Base-by-base conservation (phyloP, 2,888 invertebrate genomes). In the Ptilodon capucinus region DNA sequence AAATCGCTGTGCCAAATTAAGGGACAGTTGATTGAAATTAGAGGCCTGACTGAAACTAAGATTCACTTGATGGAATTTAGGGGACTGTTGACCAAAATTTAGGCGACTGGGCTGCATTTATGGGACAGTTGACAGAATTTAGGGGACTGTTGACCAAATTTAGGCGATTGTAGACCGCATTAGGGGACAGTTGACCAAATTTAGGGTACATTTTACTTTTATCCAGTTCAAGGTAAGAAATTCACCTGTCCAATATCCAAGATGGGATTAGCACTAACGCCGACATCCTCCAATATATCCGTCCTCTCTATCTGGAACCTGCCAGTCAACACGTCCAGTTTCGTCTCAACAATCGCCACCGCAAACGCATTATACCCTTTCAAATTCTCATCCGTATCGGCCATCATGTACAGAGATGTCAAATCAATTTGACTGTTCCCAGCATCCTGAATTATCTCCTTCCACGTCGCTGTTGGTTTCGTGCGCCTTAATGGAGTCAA, bases 321-420 rank as follows among this genome's bases (percentile, higher is more conserved):
- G 2, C 96, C 96, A 1, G 95, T 95, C 40, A 95, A 72, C 2
- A 95, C 80, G 73, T 96, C 96, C 3, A 96, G 67, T 66, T 94
- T 93, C 0, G 94, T 92, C 81, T 96, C 95, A 6, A 92, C 71
- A 14, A 93, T 91, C 1, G 91, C 79, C 0, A 92, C 91, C 6
- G 93, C 93, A 71, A 92, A 94, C 23, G 94, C 92, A 14, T 74
- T 74, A 62, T 95, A 95, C 0, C 57, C 44, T 35, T 84, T 68
- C 18, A 94, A 68, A 18, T 91, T 88, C 0, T 87, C 55, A 34
- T 93, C 92, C 4, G 87, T 86, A 18, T 86, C 77, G 0, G 85
- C 89, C 80, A 91, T 94, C 93, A 93, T 92, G 69, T 93, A 93
- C 39, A 86, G 87, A 7, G 93, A 93, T 14, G 92, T 92, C 42